A percentile compares a stretch with the other conserved stretches of the same genome.
These are phyloP conservation scores for Eptesicus fuscus DNA, from an alignment of 2,113 vertebrate species.

Conservation along the genomic window DNA sequence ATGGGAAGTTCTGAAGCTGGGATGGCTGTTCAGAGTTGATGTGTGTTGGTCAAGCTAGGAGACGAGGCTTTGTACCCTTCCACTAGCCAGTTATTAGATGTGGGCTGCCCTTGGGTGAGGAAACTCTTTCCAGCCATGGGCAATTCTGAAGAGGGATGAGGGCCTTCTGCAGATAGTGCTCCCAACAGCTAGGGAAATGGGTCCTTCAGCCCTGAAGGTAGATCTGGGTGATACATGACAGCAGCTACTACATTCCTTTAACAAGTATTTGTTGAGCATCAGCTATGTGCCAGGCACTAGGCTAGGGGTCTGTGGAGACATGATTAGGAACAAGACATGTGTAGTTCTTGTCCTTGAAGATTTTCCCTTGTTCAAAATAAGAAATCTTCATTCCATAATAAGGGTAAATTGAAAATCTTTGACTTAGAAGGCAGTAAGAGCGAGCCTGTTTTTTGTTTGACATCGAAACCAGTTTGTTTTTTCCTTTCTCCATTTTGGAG, in stretches of 20 bases:
- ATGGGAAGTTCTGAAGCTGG: neutral
- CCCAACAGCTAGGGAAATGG: neutral
- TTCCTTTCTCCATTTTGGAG: neutral
- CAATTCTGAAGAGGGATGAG: neutral
- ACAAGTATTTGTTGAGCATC: neutral
- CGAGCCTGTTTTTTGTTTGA: neutral
- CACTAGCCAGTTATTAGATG: neutral
- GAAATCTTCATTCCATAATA: neutral
- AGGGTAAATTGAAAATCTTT: neutral
- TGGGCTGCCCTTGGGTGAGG: neutral
- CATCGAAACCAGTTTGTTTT: neutral
- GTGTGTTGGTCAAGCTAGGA: neutral
- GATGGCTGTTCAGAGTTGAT: neutral
- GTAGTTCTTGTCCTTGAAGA: neutral
- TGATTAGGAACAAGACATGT: neutral
- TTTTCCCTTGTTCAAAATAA: neutral
- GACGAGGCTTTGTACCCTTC: neutral
- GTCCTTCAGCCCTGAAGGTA: neutral
- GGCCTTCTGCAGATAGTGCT: neutral
- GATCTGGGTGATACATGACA: neutral
- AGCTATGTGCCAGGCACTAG: neutral
- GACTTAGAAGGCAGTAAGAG: neutral
- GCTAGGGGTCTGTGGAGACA: neutral
- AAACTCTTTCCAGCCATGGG: neutral
- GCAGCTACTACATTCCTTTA: neutral